Percentiles rank a stretch among this genome's conserved stretches.
Conservation (phyloP, 2,888 invertebrate species). For the Euzetes globulus region DNA sequence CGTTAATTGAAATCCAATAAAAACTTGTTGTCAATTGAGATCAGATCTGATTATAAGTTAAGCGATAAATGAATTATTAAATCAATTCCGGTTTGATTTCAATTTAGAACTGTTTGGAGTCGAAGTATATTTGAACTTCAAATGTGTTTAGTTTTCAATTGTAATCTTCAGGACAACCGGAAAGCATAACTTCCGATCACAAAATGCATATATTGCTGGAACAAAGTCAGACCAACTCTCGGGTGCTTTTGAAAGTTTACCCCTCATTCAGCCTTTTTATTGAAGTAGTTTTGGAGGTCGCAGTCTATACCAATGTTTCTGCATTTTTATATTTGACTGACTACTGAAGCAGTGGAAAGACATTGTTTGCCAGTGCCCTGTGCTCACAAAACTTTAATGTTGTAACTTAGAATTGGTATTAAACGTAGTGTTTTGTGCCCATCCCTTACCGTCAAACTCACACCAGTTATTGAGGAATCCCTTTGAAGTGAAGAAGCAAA, state of each 20-base stretch:
- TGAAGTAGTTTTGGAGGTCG: conserved; percentile 27
- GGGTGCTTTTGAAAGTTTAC: background rate
- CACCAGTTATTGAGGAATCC: conserved; percentile 7
- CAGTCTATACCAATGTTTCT: background rate
- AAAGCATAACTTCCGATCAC: conserved; percentile 29
- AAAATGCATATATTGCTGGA: conserved; percentile 17
- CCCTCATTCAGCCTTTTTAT: conserved; percentile 16
- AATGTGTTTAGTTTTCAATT: conserved; percentile 17
- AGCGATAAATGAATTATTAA: conserved; percentile 16
- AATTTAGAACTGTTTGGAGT: background rate
- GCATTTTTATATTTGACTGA: conserved; percentile 4
- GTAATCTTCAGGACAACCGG: conserved; percentile 6
- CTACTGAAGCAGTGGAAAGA: background rate
- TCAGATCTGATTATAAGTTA: background rate
- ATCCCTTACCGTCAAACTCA: background rate
- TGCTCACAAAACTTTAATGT: background rate
- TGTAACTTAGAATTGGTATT: conserved; percentile 9
- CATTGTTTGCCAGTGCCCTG: background rate
- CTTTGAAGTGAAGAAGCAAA: background rate
- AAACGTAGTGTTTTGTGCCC: background rate
- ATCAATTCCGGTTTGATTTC: conserved; percentile 10
- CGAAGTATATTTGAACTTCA: background rate
- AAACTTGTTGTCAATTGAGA: background rate
- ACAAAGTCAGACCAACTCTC: background rate
- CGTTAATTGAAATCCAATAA: conserved; percentile 3